A percentile compares a stretch with the other conserved stretches of the same genome.
Conservation (phyloP, 2,797 vertebrate genomes). For the Sylvia borin region DNA sequence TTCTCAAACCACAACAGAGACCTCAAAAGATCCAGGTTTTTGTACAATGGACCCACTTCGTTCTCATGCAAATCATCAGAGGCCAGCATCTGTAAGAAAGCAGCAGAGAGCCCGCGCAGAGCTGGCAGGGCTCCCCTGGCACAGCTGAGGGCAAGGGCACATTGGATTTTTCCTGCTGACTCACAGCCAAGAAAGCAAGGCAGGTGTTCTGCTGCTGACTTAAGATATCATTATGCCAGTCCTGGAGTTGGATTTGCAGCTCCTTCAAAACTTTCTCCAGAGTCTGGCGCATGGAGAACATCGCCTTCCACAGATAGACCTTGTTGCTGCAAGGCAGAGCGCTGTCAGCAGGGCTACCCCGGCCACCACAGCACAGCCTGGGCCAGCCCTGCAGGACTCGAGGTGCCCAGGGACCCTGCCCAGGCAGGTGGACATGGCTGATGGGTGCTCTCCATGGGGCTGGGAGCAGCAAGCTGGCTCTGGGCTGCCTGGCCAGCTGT, state of each 20-base stretch:
- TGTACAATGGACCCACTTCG: rapidly evolving
- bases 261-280: not conserved
- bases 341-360: not conserved
- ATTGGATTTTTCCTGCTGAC: not conserved
- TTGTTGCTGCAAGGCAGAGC: not conserved
- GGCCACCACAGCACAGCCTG: not conserved
- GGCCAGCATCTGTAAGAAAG: not conserved
- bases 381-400: not conserved
- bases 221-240: not conserved
- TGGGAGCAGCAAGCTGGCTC: too few species aligned
- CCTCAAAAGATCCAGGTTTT: not conserved
- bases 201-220: too few species aligned
- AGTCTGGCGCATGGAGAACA: not conserved
- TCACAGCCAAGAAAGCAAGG: not conserved
- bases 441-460: too few species aligned
- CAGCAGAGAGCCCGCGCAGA: not conserved
- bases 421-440: not conserved
- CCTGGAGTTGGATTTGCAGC: not conserved
- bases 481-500: too few species aligned
- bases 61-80: not conserved
- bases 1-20: too few species aligned
- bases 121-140: not conserved
- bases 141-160: not conserved
- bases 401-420: not conserved
- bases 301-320: not conserved